These are phyloP conservation scores for Limnephilus auricula DNA, from an alignment of 2,888 invertebrate genomes.

Conservation along the genomic window DNA sequence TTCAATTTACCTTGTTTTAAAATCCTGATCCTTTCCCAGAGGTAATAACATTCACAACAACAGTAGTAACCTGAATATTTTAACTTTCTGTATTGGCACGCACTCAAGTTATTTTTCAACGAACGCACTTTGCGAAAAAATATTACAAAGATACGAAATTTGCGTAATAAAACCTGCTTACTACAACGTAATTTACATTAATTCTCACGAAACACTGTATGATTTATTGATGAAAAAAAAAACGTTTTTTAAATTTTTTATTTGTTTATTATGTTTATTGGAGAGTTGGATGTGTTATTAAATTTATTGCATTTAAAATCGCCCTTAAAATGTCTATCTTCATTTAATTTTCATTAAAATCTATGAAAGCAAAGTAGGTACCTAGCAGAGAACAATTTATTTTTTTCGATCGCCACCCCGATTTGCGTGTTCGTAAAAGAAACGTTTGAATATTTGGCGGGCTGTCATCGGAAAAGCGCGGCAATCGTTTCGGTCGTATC, in stretches of 20 bases:
- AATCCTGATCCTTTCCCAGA: background rate
- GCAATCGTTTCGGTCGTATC: slow-evolving; percentile 3
- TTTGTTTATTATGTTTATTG: background rate
- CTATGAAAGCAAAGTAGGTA: background rate
- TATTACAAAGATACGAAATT: background rate
- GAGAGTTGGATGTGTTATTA: no score
- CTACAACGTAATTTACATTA: background rate
- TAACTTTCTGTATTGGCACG: background rate
- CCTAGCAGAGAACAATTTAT: background rate
- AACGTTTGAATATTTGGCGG: background rate
- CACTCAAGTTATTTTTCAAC: background rate
- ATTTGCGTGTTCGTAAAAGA: background rate
- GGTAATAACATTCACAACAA: background rate
- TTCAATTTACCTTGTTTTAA: background rate
- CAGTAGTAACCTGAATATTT: background rate
- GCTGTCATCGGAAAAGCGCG: background rate
- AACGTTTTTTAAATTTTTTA: background rate
- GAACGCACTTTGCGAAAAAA: background rate
- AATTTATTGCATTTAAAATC: background rate
- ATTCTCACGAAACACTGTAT: background rate
- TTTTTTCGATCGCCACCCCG: background rate
- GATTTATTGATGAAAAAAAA: background rate
- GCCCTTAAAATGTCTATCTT: background rate
- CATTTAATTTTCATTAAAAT: background rate
- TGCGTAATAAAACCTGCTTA: background rate